A percentile compares a stretch with the other conserved stretches of the same genome.
These are phyloP conservation scores for Agrilus mali DNA, from an alignment of 2,888 invertebrate genomes.

Conservation along the genomic window DNA sequence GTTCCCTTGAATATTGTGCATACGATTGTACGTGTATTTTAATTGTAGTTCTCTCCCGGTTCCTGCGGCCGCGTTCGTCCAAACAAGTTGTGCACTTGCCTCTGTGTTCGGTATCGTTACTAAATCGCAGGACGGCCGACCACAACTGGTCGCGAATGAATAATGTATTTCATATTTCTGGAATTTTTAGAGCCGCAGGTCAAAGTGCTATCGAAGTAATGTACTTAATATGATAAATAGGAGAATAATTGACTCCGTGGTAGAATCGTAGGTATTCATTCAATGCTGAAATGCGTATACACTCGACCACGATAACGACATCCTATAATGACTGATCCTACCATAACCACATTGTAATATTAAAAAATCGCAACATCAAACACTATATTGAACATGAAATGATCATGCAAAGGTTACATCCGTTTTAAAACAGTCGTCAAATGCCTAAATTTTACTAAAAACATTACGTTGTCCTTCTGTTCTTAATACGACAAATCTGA, in stretches of 20 bases:
- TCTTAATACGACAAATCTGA: no score
- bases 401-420: no score
- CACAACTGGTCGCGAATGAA: conserved; percentile 13
- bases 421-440: no score
- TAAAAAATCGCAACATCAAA: no score
- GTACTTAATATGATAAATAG: conserved; percentile 23
- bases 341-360: no score
- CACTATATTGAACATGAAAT: no score
- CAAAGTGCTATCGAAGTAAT: conserved; percentile 16
- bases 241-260: conserved; percentile 22
- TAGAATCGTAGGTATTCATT: conserved; percentile 8
- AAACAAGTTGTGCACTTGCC: conserved; percentile 1
- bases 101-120: no score
- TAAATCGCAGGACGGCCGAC: conserved; percentile 6
- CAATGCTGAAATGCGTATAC: not conserved
- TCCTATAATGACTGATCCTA: no score
- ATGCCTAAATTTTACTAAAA: no score
- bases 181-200: conserved; percentile 17
- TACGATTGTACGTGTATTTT: conserved; percentile 18
- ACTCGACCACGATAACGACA: no score
- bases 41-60: conserved; percentile 16
- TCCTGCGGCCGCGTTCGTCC: conserved; percentile 12
- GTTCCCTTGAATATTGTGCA: conserved; percentile 9
- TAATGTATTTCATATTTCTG: conserved; percentile 22
- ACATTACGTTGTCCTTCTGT: no score